These are phyloP conservation scores for Matsumurasca onukii DNA, from an alignment of 1,140 invertebrate species.

Conservation along the genomic window DNA sequence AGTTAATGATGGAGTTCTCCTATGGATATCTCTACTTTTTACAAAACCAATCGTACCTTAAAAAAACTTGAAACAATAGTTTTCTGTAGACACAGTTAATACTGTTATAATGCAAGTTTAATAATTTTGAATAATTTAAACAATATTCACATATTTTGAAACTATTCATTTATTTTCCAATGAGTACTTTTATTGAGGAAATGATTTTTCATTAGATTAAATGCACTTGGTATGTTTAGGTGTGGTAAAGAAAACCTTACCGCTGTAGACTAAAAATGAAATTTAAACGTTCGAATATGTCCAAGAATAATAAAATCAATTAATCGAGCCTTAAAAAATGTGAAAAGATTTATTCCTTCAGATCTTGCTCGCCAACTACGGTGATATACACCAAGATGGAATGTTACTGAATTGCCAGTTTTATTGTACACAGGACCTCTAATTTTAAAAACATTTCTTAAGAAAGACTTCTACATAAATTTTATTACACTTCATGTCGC, in stretches of 20 bases:
- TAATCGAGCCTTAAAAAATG: background rate
- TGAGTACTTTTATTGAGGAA: too few species aligned
- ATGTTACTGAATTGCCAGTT: slow-evolving; percentile 49
- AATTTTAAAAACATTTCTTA: slow-evolving; percentile 36
- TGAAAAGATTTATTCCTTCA: slow-evolving; percentile 35
- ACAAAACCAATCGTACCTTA: too few species aligned
- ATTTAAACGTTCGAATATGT: slow-evolving; percentile 28
- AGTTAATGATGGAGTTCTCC: too few species aligned
- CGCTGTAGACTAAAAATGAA: slow-evolving; percentile 42
- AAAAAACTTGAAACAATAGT: too few species aligned
- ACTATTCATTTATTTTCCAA: too few species aligned
- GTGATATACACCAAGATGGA: slow-evolving; percentile 45
- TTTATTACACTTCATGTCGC: background rate
- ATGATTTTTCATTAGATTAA: slow-evolving; percentile 43
- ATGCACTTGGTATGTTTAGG: slow-evolving; percentile 46
- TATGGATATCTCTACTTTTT: too few species aligned
- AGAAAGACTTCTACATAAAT: background rate
- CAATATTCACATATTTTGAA: too few species aligned
- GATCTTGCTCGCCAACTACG: slow-evolving; percentile 48
- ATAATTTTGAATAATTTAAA: too few species aligned
- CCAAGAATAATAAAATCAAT: background rate
- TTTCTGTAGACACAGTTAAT: too few species aligned
- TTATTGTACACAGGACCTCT: slow-evolving; percentile 48
- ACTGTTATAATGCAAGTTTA: too few species aligned
- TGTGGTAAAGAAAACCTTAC: slow-evolving; percentile 42